Conservation (phyloP, 2,113 vertebrate genomes). For the Cololabis saira region DNA sequence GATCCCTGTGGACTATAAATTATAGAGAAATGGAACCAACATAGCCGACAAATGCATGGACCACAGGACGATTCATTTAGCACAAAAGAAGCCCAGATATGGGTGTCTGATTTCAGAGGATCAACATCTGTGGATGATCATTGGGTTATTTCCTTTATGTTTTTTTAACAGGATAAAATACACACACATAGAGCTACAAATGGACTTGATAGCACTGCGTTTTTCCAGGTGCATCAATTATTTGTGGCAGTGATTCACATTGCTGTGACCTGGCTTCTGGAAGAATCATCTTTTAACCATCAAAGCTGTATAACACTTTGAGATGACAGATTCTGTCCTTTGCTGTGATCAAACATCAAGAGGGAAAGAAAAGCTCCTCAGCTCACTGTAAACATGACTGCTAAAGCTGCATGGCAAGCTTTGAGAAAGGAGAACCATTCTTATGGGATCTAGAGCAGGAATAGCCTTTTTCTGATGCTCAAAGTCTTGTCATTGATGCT, state of each 20-base stretch:
- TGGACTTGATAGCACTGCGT: conserved; percentile 11
- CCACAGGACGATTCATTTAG: conserved; percentile 38
- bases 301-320: conserved; percentile 20
- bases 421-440: background rate
- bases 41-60: conserved; percentile 33
- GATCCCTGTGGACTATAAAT: conserved; percentile 61
- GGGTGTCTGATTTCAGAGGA: conserved; percentile 39
- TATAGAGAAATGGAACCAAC: conserved; percentile 42
- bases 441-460: background rate
- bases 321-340: conserved; percentile 22
- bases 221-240: background rate
- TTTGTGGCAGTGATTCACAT: conserved; percentile 18
- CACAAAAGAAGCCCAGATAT: conserved; percentile 13
- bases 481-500: background rate
- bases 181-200: background rate
- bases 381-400: background rate
- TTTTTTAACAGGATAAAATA: conserved; percentile 33
- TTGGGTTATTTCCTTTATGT: conserved; percentile 1
- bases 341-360: conserved; percentile 7
- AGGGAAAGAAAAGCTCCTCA: conserved; percentile 22
- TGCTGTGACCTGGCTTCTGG: conserved; percentile 18
- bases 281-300: conserved; percentile 45
- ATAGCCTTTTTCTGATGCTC: background rate
- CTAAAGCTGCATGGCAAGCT: background rate
- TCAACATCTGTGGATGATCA: conserved; percentile 51